These are phyloP conservation scores for Limnephilus marmoratus DNA, from an alignment of 2,888 invertebrate species.

Conservation along the genomic window DNA sequence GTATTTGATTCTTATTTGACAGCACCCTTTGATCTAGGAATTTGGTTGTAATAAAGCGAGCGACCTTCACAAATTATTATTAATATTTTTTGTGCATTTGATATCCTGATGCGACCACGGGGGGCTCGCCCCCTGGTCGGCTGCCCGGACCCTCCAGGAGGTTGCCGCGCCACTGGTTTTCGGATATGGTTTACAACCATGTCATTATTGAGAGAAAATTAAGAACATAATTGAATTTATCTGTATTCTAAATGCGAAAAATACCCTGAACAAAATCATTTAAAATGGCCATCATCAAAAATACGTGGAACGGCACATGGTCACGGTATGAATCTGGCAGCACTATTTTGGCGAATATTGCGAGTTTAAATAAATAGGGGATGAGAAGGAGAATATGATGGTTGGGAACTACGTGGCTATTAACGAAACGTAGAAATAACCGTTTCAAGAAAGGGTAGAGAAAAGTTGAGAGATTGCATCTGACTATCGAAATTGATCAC, in stretches of 20 bases:
- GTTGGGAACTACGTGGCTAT: not conserved
- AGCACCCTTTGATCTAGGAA: not conserved
- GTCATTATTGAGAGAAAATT: not conserved
- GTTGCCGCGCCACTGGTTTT: not conserved
- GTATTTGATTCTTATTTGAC: not conserved
- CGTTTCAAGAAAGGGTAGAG: not conserved
- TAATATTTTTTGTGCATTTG: not conserved
- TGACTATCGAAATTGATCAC: not conserved
- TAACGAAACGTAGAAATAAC: not conserved
- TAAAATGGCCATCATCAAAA: no score
- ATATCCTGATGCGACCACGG: not conserved
- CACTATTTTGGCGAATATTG: not conserved
- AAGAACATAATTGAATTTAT: not conserved
- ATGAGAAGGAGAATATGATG: not conserved
- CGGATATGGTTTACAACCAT: not conserved
- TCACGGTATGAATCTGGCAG: no score
- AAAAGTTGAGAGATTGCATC: not conserved
- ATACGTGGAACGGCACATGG: no score
- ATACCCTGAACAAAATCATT: not conserved
- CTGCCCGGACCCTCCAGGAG: not conserved
- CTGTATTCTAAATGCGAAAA: not conserved
- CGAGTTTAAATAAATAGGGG: not conserved
- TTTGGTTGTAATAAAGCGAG: no score
- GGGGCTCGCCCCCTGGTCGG: not conserved
- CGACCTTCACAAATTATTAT: no score